These are phyloP conservation scores for Thereva unica DNA, from an alignment of 2,888 invertebrate genomes.

Conservation along the genomic window DNA sequence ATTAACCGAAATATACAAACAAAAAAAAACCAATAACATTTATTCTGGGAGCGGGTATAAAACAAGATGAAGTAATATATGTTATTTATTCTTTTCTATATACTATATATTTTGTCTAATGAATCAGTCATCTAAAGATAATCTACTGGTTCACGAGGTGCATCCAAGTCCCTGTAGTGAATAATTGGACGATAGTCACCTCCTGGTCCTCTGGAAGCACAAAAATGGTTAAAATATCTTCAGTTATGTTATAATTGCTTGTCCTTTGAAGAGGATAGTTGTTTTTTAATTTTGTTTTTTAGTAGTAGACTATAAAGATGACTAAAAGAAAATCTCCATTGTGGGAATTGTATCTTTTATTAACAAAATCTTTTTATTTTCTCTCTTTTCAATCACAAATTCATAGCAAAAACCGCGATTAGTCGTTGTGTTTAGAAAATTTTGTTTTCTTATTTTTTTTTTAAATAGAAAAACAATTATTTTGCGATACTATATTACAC, in stretches of 20 bases:
- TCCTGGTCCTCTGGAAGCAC: constrained; percentile 73
- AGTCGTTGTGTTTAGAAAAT: background rate
- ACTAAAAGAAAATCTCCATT: too few species aligned
- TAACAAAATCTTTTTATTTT: constrained; percentile 3
- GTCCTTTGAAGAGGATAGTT: constrained; percentile 8
- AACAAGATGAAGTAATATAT: too few species aligned
- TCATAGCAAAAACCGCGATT: background rate
- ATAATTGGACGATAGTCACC: constrained; percentile 86
- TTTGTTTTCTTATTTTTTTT: background rate
- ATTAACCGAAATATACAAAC: too few species aligned
- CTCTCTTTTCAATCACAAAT: constrained; percentile 11
- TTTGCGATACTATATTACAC: background rate
- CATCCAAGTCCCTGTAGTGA: constrained; percentile 92
- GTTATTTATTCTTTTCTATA: too few species aligned
- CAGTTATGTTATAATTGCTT: constrained; percentile 12
- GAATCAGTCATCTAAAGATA: constrained; percentile 64
- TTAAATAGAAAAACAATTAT: background rate
- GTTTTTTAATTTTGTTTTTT: background rate
- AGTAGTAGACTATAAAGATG: too few species aligned
- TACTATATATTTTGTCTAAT: too few species aligned
- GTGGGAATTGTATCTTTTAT: background rate
- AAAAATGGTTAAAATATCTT: constrained; percentile 42
- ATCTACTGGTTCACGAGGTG: constrained; percentile 88
- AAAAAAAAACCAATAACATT: too few species aligned
- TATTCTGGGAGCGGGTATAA: too few species aligned